A percentile compares a stretch with the other conserved stretches of the same genome.
Conservation (phyloP, 2,113 vertebrate species). For the Boleophthalmus pectinirostris region DNA sequence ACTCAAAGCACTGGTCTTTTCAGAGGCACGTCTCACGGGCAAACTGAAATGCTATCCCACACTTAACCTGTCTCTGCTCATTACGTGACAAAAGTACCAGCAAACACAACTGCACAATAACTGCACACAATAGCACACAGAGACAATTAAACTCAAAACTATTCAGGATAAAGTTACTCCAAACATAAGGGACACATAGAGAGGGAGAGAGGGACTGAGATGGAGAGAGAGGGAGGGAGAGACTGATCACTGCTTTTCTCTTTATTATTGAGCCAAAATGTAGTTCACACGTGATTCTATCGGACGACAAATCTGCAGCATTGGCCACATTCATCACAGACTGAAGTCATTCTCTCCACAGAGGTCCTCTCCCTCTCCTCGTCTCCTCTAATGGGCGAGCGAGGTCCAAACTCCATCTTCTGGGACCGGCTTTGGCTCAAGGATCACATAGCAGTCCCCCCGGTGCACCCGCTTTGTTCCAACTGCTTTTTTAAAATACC, state of each 20-base stretch:
- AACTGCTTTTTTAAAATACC: slow-evolving; percentile 30
- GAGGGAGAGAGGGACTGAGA: too few species aligned
- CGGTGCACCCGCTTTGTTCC: slow-evolving; percentile 54
- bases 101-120: slow-evolving; percentile 17
- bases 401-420: slow-evolving; percentile 45
- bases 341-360: slow-evolving; percentile 25
- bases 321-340: neutral
- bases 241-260: neutral
- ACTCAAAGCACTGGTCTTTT: slow-evolving; percentile 64
- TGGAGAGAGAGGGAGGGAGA: neutral
- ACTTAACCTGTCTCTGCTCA: slow-evolving; percentile 66
- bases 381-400: slow-evolving; percentile 32
- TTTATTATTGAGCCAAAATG: neutral
- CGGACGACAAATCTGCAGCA: neutral
- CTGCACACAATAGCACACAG: slow-evolving; percentile 18
- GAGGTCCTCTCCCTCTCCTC: slow-evolving; percentile 6
- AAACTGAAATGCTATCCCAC: slow-evolving; percentile 63
- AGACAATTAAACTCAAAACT: slow-evolving; percentile 38
- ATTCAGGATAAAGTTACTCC: slow-evolving; percentile 31
- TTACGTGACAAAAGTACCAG: slow-evolving; percentile 47
- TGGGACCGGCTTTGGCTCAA: slow-evolving; percentile 47
- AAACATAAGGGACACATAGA: slow-evolving; percentile 3
- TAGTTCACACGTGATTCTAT: neutral
- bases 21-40: slow-evolving; percentile 60
- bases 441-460: slow-evolving; percentile 66